Evolutionary conservation across 2,888 invertebrate genomes (phyloP), one percentile per base, ranked within the genome.

Genomic region (Listrodromus nycthemerus): DNA sequence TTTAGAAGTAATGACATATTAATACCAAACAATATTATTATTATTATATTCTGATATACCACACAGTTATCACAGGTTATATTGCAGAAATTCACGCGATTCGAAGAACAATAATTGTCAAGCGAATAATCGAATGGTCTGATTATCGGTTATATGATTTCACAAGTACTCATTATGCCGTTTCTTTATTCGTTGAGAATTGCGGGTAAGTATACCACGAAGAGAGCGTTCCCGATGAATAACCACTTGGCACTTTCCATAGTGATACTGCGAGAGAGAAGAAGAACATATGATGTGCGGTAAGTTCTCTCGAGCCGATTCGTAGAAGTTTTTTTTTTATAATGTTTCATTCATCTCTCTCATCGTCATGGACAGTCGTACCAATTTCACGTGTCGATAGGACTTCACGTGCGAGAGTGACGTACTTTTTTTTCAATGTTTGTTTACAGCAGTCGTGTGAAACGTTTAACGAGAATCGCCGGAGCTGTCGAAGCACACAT

Each of bases 401-500:
- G 58, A 58, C 13, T 58, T 58, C 27, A 27, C 58, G 58, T 24
- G 58, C 21, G 27, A 58, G 0, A 24, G 58, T 58, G 4, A 3
- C 58, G 27, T 4, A 27, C 16, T 13, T 48, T 55, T 75, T 61
- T 33, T 52, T 61, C 8, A 27, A 55, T 30, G 27, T 71, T 76
- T 73, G 77, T 77, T 82, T 77, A 82, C 73, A 58, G 37, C 50
- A 24, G 19, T 61, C 48, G 7, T 33, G 37, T 65, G 16, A 4
- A 27, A 58, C 58, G 13, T 33, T 27, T 58, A 27, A 58, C 13
- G 21, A 16, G 58, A 58, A 4, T 27, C 58, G 6, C 4, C 8
- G 27, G 19, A 24, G 19, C 24, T 24, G 7, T 24, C 58, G 58
- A 58, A 58, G 5, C 21, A 33, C 50, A 19, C 21, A 48, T 45